Evolutionary conservation across 2,888 invertebrate genomes (phyloP), one percentile per base, ranked within the genome.

Genomic region (Ectropis crepuscularia): DNA sequence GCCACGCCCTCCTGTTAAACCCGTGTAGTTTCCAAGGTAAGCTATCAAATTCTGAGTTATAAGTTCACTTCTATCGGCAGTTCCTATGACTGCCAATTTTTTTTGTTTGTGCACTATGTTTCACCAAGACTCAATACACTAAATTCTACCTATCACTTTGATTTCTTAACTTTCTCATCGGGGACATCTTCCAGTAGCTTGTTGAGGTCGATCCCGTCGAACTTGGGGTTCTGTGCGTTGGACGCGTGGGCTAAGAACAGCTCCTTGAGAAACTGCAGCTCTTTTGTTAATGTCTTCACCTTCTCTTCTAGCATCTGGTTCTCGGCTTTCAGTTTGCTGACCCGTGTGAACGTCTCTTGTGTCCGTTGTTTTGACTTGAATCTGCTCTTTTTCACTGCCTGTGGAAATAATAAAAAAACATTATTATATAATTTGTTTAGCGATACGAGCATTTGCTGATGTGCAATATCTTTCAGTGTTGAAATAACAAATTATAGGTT

Each of bases 321-420:
- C 81, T 97, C 97, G 7, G 94, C 95, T 81, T 96, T 96, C 45
- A 97, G 83, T 80, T 96, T 95, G 76, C 94, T 95, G 0, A 97
- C 97, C 60, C 96, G 87, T 63, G 95, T 94, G 68, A 96, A 90
- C 6, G 97, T 97, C 80, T 97, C 96, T 76, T 96, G 95, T 0
- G 97, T 96, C 63, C 96, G 94, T 77, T 95, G 93, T 79, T 96
- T 96, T 10, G 96, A 95, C 87, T 97, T 97, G 60, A 95, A 96
- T 69, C 97, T 93, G 73, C 96, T 96, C 70, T 96, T 95, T 86
- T 97, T 97, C 0, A 97, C 97, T 60, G 97, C 97, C 95, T 96
- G 87, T 6, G 78, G 83, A 39, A 9, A 12, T 7, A 39, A 28
- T 28, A 28, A 28, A 28, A 28, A 28, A 28, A 28, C 16, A 28